These are phyloP conservation scores for Limnephilus auricula DNA, from an alignment of 2,888 invertebrate genomes.

Conservation along the genomic window DNA sequence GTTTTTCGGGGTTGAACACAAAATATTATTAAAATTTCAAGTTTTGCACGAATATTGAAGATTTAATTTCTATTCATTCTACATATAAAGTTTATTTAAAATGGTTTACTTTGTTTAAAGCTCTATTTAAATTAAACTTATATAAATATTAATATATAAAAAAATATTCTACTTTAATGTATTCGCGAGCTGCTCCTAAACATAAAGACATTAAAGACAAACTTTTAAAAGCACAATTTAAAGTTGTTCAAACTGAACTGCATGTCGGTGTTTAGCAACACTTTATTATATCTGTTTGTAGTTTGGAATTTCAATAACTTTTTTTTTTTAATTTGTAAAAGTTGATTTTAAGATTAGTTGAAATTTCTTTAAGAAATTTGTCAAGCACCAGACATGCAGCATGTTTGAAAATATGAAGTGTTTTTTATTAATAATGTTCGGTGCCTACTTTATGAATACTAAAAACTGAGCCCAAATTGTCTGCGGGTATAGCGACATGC, in stretches of 20 bases:
- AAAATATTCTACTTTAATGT: background rate
- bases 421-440: background rate
- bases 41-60: too few relatives aligned
- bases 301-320: background rate
- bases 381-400: slow-evolving; percentile 10
- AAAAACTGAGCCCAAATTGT: background rate
- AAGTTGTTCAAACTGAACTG: slow-evolving; percentile 19
- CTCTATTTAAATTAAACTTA: too few relatives aligned
- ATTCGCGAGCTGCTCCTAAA: background rate
- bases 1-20: background rate
- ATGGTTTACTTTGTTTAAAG: too few relatives aligned
- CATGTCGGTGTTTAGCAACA: slow-evolving; percentile 21
- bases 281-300: background rate
- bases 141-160: too few relatives aligned
- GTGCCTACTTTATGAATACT: background rate
- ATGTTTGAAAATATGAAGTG: slow-evolving; percentile 9
- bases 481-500: background rate
- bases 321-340: background rate
- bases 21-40: too few relatives aligned
- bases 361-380: background rate
- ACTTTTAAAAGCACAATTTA: background rate
- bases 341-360: background rate
- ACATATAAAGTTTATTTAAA: too few relatives aligned
- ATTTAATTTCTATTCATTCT: background rate
- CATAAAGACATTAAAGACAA: background rate